Evolutionary conservation across 2,797 vertebrate genomes (phyloP).

Genomic region (Hypotaenidia okinawae): DNA sequence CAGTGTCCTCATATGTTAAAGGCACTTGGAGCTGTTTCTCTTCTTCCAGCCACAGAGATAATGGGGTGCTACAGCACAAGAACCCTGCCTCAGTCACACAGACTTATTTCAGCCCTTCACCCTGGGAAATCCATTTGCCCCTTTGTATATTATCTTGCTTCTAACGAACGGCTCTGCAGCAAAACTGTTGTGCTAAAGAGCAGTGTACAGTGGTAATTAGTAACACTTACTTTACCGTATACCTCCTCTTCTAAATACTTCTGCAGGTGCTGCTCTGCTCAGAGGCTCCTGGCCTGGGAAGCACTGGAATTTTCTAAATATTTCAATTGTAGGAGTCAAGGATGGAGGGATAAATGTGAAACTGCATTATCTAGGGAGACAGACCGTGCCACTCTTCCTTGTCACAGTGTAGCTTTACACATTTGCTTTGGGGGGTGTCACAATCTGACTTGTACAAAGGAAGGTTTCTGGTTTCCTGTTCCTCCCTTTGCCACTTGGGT

Average conservation of each 20-base stretch:
- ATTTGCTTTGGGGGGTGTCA: not conserved
- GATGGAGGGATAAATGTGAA: not conserved
- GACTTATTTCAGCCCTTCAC: not conserved
- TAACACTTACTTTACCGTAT: not conserved
- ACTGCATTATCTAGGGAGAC: not conserved
- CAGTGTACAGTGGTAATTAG: not conserved
- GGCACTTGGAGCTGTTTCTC: not conserved
- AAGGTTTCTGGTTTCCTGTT: not conserved
- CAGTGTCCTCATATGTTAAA: not conserved
- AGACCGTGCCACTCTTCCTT: not conserved
- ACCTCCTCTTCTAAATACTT: not conserved
- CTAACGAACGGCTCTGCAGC: not conserved
- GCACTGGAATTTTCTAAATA: not conserved
- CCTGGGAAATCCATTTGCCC: not conserved
- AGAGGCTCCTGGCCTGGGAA: not conserved
- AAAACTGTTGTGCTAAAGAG: not conserved
- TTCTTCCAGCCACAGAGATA: not conserved
- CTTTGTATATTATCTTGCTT: not conserved
- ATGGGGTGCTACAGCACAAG: not conserved
- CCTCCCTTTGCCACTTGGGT: not conserved
- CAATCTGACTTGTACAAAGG: not conserved
- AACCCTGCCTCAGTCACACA: not conserved
- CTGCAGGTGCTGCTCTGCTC: not conserved
- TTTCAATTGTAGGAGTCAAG: not conserved
- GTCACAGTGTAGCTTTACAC: not conserved